Percentiles rank a stretch among this genome's conserved stretches.
These are phyloP conservation scores for Ooceraea biroi DNA, from an alignment of 1,140 invertebrate species.

Conservation along the genomic window DNA sequence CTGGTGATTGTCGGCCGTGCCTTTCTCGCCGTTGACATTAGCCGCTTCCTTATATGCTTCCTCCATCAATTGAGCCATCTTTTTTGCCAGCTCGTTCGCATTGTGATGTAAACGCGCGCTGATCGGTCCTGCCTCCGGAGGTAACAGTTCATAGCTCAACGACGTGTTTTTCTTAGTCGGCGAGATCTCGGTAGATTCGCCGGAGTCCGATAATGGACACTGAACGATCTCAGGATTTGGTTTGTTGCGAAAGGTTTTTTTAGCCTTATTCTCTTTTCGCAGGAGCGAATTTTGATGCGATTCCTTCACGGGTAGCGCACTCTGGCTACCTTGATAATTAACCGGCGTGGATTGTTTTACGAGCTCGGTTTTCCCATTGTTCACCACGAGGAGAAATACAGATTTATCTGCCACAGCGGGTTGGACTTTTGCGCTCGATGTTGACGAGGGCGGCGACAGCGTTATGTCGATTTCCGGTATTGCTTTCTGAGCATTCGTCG, in stretches of 20 bases:
- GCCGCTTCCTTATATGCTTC: conserved; percentile 81
- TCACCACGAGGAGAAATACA: conserved; percentile 25
- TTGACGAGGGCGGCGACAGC: background rate
- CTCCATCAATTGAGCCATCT: conserved; percentile 82
- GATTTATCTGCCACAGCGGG: conserved; percentile 16
- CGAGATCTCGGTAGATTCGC: conserved; percentile 71
- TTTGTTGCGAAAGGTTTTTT: conserved; percentile 81
- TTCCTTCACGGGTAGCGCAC: background rate
- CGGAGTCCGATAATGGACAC: conserved; percentile 31
- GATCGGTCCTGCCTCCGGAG: conserved; percentile 85
- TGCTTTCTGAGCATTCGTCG: background rate
- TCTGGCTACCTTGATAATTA: background rate
- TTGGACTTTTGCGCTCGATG: background rate
- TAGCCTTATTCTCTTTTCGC: conserved; percentile 78
- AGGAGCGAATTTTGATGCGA: background rate
- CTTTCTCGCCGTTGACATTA: conserved; percentile 72
- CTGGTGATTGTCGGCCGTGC: conserved; percentile 81
- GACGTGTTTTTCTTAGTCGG: conserved; percentile 20
- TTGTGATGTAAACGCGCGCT: conserved; percentile 81
- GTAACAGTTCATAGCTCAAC: conserved; percentile 76
- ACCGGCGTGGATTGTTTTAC: conserved; percentile 3
- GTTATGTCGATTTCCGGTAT: conserved; percentile 19
- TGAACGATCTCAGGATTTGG: conserved; percentile 49
- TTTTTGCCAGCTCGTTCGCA: conserved; percentile 80
- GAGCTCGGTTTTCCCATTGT: background rate